A percentile compares a stretch with the other conserved stretches of the same genome.
Conservation (phyloP, 2,797 vertebrate species). For the Esox lucius region DNA sequence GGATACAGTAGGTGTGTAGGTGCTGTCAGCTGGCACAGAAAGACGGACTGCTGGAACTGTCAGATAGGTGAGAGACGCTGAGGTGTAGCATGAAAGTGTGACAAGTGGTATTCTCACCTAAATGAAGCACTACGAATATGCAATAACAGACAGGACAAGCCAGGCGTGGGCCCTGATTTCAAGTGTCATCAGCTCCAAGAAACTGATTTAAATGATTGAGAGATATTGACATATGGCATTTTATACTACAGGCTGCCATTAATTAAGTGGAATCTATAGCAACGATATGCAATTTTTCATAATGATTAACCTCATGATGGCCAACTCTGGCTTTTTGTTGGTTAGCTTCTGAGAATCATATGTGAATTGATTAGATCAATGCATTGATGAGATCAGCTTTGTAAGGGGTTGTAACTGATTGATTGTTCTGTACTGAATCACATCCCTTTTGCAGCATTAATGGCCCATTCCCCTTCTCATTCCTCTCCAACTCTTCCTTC, state of each 20-base stretch:
- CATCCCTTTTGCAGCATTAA: neutral
- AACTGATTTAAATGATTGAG: neutral
- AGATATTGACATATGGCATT: neutral
- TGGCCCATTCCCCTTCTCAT: neutral
- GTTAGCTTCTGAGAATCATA: neutral
- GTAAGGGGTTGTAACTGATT: neutral
- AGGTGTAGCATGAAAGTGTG: neutral
- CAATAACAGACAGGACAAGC: neutral
- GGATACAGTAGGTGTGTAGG: constrained; percentile 58
- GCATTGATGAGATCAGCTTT: neutral
- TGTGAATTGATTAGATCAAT: neutral
- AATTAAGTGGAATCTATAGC: neutral
- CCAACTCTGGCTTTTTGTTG: neutral
- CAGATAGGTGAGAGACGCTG: neutral
- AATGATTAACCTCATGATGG: constrained; percentile 8
- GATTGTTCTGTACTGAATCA: neutral
- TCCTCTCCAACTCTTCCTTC: neutral
- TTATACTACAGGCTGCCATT: neutral
- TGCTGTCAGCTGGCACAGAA: neutral
- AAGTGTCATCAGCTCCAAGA: neutral
- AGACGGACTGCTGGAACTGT: constrained; percentile 11
- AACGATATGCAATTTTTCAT: neutral
- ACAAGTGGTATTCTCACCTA: neutral
- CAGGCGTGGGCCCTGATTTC: neutral
- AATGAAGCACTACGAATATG: neutral